Evolutionary conservation across 2,113 vertebrate genomes (phyloP).

Genomic region (Alosa alosa): DNA sequence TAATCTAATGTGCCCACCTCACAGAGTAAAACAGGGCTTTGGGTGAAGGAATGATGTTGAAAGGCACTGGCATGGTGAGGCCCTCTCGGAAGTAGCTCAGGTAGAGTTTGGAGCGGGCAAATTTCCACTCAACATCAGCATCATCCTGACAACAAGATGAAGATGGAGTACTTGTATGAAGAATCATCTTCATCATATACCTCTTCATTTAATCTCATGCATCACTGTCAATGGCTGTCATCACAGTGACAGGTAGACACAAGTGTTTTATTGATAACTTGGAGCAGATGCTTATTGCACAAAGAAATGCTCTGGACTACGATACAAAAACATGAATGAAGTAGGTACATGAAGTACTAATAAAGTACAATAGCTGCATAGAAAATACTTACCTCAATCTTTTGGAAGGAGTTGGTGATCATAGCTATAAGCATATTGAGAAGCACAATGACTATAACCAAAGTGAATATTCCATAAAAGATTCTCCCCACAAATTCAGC

Average conservation of each 20-base stretch:
- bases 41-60: slow-evolving; percentile 86
- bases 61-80: slow-evolving; percentile 85
- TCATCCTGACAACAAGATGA: slow-evolving; percentile 71
- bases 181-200: not conserved
- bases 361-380: not conserved
- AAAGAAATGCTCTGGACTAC: not conserved
- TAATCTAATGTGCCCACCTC: slow-evolving; percentile 64
- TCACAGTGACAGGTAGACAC: too few relatives aligned
- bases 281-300: too few relatives aligned
- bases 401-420: slow-evolving; percentile 93
- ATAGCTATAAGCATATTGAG: slow-evolving; percentile 92
- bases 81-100: slow-evolving; percentile 86
- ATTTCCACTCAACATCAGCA: slow-evolving; percentile 90
- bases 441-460: slow-evolving; percentile 85
- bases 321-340: not conserved
- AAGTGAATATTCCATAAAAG: slow-evolving; percentile 85
- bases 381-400: slow-evolving; percentile 77
- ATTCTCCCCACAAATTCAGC: slow-evolving; percentile 80
- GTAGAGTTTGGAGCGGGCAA: slow-evolving; percentile 88
- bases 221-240: not conserved
- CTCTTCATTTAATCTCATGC: not conserved
- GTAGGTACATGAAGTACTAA: not conserved
- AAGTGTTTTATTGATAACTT: too few relatives aligned
- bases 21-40: slow-evolving; percentile 80
- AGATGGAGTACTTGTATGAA: not conserved